phyloP scores from a whole-genome alignment of 1,140 invertebrate genomes.

The Eueides isabella region DNA sequence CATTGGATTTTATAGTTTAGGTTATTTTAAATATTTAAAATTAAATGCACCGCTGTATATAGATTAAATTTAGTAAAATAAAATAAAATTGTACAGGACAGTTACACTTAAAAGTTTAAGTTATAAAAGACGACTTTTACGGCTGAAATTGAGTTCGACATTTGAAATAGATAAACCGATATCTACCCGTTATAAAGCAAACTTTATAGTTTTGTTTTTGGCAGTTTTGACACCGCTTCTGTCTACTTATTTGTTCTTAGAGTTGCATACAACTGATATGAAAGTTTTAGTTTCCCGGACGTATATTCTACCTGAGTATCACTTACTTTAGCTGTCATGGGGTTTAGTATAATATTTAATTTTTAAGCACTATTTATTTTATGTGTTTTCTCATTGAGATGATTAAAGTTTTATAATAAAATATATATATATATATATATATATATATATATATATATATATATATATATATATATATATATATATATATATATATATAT shows the following conservation, averaged over 20 bases:
- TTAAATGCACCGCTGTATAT: background rate
- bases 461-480: too few relatives aligned
- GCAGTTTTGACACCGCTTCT: slow-evolving; percentile 79
- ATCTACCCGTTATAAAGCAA: slow-evolving; percentile 75
- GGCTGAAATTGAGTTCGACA: slow-evolving; percentile 75
- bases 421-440: background rate
- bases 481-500: too few relatives aligned
- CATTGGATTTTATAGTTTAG: slow-evolving; percentile 36
- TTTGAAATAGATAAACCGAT: slow-evolving; percentile 78
- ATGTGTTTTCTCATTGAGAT: slow-evolving; percentile 34
- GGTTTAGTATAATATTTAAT: slow-evolving; percentile 34
- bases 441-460: too few relatives aligned
- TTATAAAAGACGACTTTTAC: slow-evolving; percentile 43
- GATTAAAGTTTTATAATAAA: background rate
- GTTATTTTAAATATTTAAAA: slow-evolving; percentile 30
- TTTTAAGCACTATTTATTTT: slow-evolving; percentile 53
- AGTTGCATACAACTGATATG: slow-evolving; percentile 70
- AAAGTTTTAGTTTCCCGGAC: slow-evolving; percentile 75
- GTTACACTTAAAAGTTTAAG: background rate
- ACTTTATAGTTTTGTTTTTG: slow-evolving; percentile 83
- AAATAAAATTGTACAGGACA: background rate
- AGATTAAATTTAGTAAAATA: background rate
- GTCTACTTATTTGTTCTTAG: slow-evolving; percentile 79
- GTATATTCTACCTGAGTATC: slow-evolving; percentile 67
- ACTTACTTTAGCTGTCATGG: slow-evolving; percentile 56